A percentile compares a stretch with the other conserved stretches of the same genome.
These are phyloP conservation scores for Pipistrellus kuhlii DNA, from an alignment of 2,797 vertebrate genomes.

Conservation along the genomic window DNA sequence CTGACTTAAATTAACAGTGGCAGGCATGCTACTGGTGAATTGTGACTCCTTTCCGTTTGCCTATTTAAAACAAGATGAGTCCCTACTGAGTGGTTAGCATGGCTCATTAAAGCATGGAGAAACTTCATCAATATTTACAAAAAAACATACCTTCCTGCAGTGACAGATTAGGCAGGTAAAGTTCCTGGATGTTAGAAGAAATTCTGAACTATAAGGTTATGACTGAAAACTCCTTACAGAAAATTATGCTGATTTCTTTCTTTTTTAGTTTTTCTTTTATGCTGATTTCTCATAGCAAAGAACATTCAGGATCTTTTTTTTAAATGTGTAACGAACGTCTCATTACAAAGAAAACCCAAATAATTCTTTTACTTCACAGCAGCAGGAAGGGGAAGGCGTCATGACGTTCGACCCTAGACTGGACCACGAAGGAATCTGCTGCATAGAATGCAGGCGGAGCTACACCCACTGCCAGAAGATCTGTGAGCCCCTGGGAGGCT, in stretches of 20 bases:
- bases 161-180: neutral
- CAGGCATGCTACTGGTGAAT: slow-evolving; percentile 6
- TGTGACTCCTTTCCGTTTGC: slow-evolving; percentile 18
- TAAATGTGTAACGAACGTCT: neutral
- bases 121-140: neutral
- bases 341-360: slow-evolving; percentile 4
- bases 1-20: neutral
- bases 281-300: neutral
- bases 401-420: slow-evolving; percentile 96
- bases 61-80: slow-evolving; percentile 54
- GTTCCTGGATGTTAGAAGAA: neutral
- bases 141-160: neutral
- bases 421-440: slow-evolving; percentile 96
- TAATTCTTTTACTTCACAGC: slow-evolving; percentile 85
- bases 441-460: slow-evolving; percentile 93
- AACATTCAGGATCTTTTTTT: slow-evolving; percentile 26
- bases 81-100: neutral
- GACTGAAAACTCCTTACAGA: neutral
- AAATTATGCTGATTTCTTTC: neutral
- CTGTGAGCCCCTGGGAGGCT: slow-evolving; percentile 94
- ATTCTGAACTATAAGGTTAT: slow-evolving; percentile 16
- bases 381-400: slow-evolving; percentile 92
- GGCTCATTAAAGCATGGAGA: slow-evolving; percentile 3
- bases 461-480: slow-evolving; percentile 95
- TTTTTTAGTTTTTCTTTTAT: neutral